Evolutionary conservation across 2,797 vertebrate species (phyloP).

Genomic region (Myotis myotis): DNA sequence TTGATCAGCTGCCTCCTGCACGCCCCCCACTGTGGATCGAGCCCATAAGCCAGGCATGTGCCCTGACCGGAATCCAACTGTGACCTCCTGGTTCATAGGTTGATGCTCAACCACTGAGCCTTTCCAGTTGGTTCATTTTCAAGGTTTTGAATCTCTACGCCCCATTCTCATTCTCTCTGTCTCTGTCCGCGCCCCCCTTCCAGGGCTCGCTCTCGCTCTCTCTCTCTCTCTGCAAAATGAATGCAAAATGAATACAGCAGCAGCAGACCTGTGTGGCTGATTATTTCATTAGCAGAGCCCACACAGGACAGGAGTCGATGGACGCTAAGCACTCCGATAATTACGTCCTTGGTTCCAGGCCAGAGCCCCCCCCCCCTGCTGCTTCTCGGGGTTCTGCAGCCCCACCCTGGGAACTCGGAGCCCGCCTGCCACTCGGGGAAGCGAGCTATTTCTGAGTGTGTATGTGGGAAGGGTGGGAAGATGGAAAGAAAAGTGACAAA

Average conservation of each 20-base stretch:
- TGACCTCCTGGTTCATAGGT: too few species aligned
- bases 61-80: too few species aligned
- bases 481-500: slow-evolving; percentile 65
- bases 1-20: too few species aligned
- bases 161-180: neutral
- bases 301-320: slow-evolving; percentile 49
- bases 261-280: neutral
- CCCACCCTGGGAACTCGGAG: neutral
- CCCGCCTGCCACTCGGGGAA: slow-evolving; percentile 11
- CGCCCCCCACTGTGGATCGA: too few species aligned
- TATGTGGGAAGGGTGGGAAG: slow-evolving; percentile 66
- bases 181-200: neutral
- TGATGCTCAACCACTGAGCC: too few species aligned
- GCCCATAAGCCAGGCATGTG: too few species aligned
- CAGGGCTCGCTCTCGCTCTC: neutral
- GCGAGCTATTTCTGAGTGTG: slow-evolving; percentile 64
- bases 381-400: slow-evolving; percentile 27
- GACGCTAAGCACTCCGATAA: slow-evolving; percentile 61
- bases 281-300: slow-evolving; percentile 63
- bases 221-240: neutral
- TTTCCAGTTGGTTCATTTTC: too few species aligned
- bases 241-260: neutral
- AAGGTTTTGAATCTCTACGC: neutral
- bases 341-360: slow-evolving; percentile 69
- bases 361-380: slow-evolving; percentile 38